Percentiles rank a stretch among this genome's conserved stretches.
Conservation (phyloP, 2,888 invertebrate species). For the Pseudococcus viburni region DNA sequence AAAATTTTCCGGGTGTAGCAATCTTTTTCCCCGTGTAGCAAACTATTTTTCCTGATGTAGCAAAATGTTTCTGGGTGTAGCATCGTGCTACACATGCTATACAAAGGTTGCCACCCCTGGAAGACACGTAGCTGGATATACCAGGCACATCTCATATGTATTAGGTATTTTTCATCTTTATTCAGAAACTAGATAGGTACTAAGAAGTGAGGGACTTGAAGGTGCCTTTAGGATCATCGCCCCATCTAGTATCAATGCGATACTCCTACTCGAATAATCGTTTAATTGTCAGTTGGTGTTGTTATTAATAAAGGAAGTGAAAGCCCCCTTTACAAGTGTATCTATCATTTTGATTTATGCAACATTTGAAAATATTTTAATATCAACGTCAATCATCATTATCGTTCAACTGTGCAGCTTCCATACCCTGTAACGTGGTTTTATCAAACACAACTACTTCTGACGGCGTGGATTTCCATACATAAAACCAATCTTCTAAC, state of each 20-base stretch:
- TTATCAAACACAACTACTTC: not conserved
- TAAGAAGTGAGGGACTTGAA: not conserved
- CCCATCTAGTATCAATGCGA: not conserved
- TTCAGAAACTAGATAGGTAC: not conserved
- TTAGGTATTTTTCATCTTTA: not conserved
- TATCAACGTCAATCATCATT: slow-evolving; percentile 41
- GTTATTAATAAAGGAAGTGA: slow-evolving; percentile 20
- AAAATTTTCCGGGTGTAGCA: too few relatives aligned
- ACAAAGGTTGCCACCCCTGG: too few relatives aligned
- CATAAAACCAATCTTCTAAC: not conserved
- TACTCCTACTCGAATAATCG: not conserved
- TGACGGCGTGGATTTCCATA: not conserved
- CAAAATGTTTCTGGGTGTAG: too few relatives aligned
- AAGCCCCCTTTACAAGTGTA: slow-evolving; percentile 23
- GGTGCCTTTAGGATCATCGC: not conserved
- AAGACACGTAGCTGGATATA: not conserved
- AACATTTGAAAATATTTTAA: slow-evolving; percentile 28
- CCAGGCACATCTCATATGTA: too few relatives aligned
- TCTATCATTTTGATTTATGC: slow-evolving; percentile 32
- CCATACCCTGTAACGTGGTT: not conserved
- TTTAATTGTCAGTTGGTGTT: not conserved
- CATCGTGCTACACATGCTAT: too few relatives aligned
- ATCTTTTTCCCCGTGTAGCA: too few relatives aligned
- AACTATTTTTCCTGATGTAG: too few relatives aligned
- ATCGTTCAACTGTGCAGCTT: slow-evolving; percentile 4